phyloP scores from a whole-genome alignment of 2,888 invertebrate species.

The Cataglyphis rosenhaueri region DNA sequence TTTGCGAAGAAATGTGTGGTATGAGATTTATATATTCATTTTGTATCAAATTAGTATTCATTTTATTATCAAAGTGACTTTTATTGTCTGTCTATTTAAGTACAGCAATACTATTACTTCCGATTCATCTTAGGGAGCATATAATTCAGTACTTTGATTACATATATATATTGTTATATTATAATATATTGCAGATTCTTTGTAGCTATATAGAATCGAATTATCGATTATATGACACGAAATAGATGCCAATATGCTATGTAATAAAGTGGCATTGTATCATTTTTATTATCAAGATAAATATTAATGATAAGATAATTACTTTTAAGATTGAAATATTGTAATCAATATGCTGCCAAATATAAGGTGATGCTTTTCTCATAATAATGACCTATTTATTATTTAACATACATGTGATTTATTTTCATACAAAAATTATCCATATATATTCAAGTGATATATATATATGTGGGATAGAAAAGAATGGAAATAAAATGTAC shows the following conservation, averaged over 20 bases:
- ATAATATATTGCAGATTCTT: slow-evolving; percentile 10
- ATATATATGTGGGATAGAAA: slow-evolving; percentile 14
- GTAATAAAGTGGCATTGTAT: slow-evolving; percentile 64
- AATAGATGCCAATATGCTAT: slow-evolving; percentile 39
- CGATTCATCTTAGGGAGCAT: slow-evolving; percentile 37
- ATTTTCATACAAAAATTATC: background rate
- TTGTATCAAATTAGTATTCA: background rate
- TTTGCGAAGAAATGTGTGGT: slow-evolving; percentile 11
- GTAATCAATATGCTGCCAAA: slow-evolving; percentile 78
- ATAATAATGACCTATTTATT: slow-evolving; percentile 38
- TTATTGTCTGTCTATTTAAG: slow-evolving; percentile 29
- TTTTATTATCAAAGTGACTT: background rate
- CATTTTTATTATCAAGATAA: slow-evolving; percentile 63
- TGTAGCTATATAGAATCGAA: slow-evolving; percentile 12
- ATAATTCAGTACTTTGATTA: slow-evolving; percentile 52
- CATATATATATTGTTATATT: slow-evolving; percentile 24
- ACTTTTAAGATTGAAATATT: slow-evolving; percentile 68
- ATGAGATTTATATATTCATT: slow-evolving; percentile 1
- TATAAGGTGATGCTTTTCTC: slow-evolving; percentile 77
- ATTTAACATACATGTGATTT: slow-evolving; percentile 13
- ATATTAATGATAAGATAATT: slow-evolving; percentile 69
- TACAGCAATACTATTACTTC: slow-evolving; percentile 46
- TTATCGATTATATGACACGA: slow-evolving; percentile 1
- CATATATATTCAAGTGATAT: background rate
- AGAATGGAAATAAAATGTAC: slow-evolving; percentile 17